phyloP scores from a whole-genome alignment of 2,797 vertebrate genomes.

The Podargus strigoides region DNA sequence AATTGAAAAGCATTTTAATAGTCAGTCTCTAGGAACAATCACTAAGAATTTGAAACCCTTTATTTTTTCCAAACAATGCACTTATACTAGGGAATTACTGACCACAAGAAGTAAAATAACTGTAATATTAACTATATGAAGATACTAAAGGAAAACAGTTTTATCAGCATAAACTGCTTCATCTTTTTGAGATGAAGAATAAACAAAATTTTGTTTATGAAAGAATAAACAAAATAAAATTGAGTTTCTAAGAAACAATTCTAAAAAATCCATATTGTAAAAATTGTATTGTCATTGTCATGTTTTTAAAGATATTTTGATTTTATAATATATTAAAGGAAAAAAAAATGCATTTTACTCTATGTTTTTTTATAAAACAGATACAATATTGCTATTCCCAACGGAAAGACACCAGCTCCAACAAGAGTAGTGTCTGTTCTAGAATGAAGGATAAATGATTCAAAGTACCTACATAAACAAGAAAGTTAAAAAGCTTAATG shows the following conservation, averaged over 20 bases:
- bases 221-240: not conserved
- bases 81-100: not conserved
- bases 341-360: not conserved
- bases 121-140: not conserved
- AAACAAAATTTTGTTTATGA: no score
- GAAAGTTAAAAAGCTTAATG: not conserved
- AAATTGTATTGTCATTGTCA: not conserved
- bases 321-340: not conserved
- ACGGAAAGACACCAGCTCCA: slow-evolving; percentile 43
- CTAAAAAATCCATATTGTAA: not conserved
- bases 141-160: not conserved
- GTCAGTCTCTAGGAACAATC: not conserved
- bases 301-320: not conserved
- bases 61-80: not conserved
- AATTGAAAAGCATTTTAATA: not conserved
- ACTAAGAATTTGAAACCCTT: not conserved
- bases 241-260: not conserved
- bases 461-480: slow-evolving; percentile 31
- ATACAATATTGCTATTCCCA: slow-evolving; percentile 34
- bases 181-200: not conserved
- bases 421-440: slow-evolving; percentile 9
- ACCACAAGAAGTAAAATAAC: not conserved
- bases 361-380: slow-evolving; percentile 62
- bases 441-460: slow-evolving; percentile 35
- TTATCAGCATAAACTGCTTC: not conserved